Evolutionary conservation across 2,113 vertebrate species (phyloP).

Genomic region (Podarcis raffonei): DNA sequence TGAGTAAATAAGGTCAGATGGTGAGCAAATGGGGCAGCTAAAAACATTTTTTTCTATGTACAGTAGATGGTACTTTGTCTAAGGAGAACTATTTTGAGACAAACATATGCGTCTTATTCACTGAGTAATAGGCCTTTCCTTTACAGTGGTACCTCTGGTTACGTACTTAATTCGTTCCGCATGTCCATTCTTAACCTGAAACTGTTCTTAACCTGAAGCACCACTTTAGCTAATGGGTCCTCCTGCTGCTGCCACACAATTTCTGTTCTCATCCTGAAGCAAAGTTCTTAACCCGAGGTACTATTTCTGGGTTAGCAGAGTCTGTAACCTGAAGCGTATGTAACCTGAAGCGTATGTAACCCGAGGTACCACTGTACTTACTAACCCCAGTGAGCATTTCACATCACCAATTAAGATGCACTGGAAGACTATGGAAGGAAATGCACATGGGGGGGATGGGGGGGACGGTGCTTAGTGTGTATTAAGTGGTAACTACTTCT

Average conservation of each 20-base stretch:
- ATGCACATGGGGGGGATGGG: too few species aligned
- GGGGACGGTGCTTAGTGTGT: not conserved
- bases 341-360: too few species aligned
- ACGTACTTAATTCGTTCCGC: too few species aligned
- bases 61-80: not conserved
- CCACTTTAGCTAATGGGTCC: too few species aligned
- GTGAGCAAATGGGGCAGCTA: not conserved
- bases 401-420: not conserved
- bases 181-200: too few species aligned
- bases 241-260: too few species aligned
- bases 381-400: not conserved
- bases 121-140: not conserved
- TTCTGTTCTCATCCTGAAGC: too few species aligned
- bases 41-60: not conserved
- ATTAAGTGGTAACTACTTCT: not conserved
- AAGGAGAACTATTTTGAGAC: not conserved
- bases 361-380: not conserved
- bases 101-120: not conserved
- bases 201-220: too few species aligned
- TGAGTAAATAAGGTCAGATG: not conserved
- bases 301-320: too few species aligned
- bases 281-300: too few species aligned
- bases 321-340: too few species aligned
- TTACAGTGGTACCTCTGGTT: too few species aligned
- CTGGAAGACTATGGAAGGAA: not conserved